These are phyloP conservation scores for Trididemnum miniatum DNA, from an alignment of 23 tunicate genomes.

Conservation along the genomic window DNA sequence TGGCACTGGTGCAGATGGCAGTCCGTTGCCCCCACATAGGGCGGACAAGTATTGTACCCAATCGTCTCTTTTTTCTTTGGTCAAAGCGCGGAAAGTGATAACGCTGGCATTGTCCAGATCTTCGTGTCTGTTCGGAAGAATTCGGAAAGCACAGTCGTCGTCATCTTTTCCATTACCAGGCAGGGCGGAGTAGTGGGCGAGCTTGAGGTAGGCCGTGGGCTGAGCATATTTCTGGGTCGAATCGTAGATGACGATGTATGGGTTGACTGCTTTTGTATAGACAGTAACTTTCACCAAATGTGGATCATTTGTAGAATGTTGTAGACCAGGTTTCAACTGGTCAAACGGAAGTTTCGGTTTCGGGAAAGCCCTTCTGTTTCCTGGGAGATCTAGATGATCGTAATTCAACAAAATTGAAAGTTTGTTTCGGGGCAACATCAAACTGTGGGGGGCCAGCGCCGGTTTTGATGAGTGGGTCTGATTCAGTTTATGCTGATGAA, in stretches of 20 bases:
- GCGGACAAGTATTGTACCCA: slow-evolving; percentile 43
- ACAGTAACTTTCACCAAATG: slow-evolving; percentile 59
- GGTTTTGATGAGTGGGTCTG: background rate
- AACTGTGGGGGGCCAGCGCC: background rate
- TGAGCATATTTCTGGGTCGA: slow-evolving; percentile 67
- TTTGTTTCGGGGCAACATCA: background rate
- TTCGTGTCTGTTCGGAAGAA: slow-evolving; percentile 49
- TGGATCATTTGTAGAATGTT: slow-evolving; percentile 1
- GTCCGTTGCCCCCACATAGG: background rate
- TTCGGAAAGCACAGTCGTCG: slow-evolving; percentile 49
- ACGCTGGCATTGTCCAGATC: slow-evolving; percentile 52
- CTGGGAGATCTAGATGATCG: background rate
- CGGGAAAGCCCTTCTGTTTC: background rate
- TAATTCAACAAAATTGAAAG: slow-evolving; percentile 16
- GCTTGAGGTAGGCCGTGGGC: slow-evolving; percentile 56
- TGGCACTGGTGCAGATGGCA: background rate
- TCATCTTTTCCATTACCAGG: slow-evolving; percentile 4
- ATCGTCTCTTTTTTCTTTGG: slow-evolving; percentile 49
- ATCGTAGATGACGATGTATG: slow-evolving; percentile 74
- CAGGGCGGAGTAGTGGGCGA: slow-evolving; percentile 15
- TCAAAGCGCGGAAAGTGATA: slow-evolving; percentile 46
- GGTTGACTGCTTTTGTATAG: slow-evolving; percentile 68
- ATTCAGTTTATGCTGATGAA: slow-evolving; percentile 2
- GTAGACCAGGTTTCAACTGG: background rate
- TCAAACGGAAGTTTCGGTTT: background rate